Conservation (phyloP, 64 coral and sea anemone species). For the Porites lutea region DNA sequence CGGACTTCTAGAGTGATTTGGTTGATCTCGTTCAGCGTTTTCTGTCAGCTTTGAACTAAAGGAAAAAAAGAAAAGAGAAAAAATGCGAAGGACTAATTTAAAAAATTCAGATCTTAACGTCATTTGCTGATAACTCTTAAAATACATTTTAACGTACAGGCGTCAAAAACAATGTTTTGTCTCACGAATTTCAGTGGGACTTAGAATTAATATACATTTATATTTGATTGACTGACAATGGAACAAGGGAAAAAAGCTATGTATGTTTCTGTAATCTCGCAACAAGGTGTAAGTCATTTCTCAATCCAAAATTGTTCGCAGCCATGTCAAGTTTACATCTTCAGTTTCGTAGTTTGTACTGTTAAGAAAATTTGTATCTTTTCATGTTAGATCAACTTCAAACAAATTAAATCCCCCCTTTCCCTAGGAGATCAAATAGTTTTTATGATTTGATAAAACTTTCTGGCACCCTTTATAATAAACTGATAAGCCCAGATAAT, state of each 20-base stretch:
- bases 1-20: too few relatives aligned
- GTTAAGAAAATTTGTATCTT: conserved; percentile 44
- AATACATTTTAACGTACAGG: not conserved
- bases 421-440: conserved; percentile 9
- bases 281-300: not conserved
- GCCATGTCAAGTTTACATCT: conserved; percentile 24
- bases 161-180: conserved; percentile 39
- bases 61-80: too few relatives aligned
- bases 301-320: not conserved
- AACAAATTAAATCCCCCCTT: conserved; percentile 72
- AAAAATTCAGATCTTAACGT: conserved; percentile 25
- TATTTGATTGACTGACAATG: not conserved
- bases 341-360: conserved; percentile 43
- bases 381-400: conserved; percentile 76
- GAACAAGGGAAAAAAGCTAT: not conserved
- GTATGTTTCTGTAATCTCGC: not conserved
- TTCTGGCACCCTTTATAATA: conserved; percentile 23
- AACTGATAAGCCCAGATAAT: not conserved
- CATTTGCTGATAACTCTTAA: conserved; percentile 18
- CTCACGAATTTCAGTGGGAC: not conserved
- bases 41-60: too few relatives aligned
- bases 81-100: conserved; percentile 8
- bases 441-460: conserved; percentile 35
- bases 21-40: too few relatives aligned
- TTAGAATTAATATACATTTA: conserved; percentile 29